These are phyloP conservation scores for Meloe dianella DNA, from an alignment of 2,888 invertebrate species.

Conservation along the genomic window DNA sequence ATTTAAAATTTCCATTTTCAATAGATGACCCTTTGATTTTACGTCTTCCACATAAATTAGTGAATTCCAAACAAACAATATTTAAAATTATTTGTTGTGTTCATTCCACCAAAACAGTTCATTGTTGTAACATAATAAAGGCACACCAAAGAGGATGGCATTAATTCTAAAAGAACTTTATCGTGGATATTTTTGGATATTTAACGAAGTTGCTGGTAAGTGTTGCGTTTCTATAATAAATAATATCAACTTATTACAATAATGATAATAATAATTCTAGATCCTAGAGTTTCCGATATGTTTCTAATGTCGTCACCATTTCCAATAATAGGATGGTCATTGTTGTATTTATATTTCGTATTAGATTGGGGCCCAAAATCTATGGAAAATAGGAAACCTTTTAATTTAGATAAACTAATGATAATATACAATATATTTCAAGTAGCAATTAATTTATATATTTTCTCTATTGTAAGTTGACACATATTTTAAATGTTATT, in stretches of 20 bases:
- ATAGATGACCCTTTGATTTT: constrained; percentile 2
- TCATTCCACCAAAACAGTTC: background rate
- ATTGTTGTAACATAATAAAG: background rate
- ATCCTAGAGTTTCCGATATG: constrained; percentile 36
- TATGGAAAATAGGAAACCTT: constrained; percentile 44
- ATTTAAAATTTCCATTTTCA: background rate
- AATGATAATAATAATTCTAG: constrained; percentile 26
- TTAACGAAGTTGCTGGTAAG: constrained; percentile 27
- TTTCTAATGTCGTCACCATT: constrained; percentile 40
- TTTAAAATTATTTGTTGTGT: background rate
- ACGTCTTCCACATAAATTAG: background rate
- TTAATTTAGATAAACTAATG: constrained; percentile 38
- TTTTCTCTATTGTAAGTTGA: constrained; percentile 36
- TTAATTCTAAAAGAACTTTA: constrained; percentile 34
- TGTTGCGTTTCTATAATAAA: too few species aligned
- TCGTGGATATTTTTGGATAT: constrained; percentile 32
- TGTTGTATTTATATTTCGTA: constrained; percentile 43
- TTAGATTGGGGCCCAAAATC: constrained; percentile 40
- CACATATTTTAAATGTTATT: constrained; percentile 18
- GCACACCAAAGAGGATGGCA: constrained; percentile 32
- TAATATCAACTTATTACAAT: background rate
- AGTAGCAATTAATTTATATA: constrained; percentile 38
- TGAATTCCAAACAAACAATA: background rate
- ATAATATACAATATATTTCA: constrained; percentile 41
- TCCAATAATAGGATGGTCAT: constrained; percentile 60